phyloP scores from a whole-genome alignment of 2,797 vertebrate genomes.

The Pseudochirops cupreus region DNA sequence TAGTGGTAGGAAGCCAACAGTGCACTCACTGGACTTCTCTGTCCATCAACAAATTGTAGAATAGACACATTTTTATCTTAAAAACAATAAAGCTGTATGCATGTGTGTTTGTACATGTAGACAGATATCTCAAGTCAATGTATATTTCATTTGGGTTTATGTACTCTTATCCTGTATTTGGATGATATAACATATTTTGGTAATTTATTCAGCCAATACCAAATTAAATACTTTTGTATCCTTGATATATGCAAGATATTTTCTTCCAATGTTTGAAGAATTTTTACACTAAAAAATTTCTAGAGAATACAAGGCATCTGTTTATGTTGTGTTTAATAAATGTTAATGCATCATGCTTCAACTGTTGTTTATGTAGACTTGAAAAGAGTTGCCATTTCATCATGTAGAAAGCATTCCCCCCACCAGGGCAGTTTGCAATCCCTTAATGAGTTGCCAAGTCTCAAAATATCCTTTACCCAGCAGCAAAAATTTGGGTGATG shows the following conservation, averaged over 20 bases:
- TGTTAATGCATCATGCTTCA: constrained; percentile 14
- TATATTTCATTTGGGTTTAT: constrained; percentile 60
- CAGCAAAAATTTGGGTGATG: background rate
- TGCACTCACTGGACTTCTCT: constrained; percentile 82
- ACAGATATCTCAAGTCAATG: constrained; percentile 49
- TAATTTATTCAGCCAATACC: constrained; percentile 62
- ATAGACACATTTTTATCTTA: constrained; percentile 76
- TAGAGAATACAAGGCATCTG: background rate
- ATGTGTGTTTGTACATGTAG: background rate
- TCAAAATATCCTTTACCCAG: background rate
- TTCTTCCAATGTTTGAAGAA: constrained; percentile 59
- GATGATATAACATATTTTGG: constrained; percentile 60
- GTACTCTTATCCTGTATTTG: constrained; percentile 49
- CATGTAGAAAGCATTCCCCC: background rate
- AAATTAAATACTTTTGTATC: constrained; percentile 20
- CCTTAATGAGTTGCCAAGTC: background rate
- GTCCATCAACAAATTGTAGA: constrained; percentile 76
- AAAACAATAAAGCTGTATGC: constrained; percentile 58
- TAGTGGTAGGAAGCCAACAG: constrained; percentile 76
- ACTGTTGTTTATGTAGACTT: constrained; percentile 12
- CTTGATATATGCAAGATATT: constrained; percentile 53
- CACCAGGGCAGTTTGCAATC: background rate
- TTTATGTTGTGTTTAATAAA: constrained; percentile 19
- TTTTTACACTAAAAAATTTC: constrained; percentile 48
- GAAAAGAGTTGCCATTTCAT: background rate